Conservation (phyloP, 2,113 vertebrate genomes). For the Chrysemys picta region DNA sequence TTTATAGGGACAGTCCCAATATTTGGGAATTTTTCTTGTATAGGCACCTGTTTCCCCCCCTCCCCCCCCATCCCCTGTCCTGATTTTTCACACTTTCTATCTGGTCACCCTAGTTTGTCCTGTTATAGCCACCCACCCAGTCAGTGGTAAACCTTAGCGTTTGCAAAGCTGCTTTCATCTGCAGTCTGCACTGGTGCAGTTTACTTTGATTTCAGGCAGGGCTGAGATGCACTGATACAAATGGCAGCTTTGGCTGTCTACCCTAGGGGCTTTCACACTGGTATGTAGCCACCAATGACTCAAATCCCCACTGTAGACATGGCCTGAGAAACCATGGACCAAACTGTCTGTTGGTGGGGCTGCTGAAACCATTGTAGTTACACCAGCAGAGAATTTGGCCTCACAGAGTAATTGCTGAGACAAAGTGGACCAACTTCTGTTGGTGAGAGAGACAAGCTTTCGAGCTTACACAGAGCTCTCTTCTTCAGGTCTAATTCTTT, state of each 20-base stretch:
- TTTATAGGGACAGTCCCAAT: too few species aligned
- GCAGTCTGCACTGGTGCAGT: background rate
- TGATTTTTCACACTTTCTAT: too few species aligned
- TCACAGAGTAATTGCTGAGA: too few species aligned
- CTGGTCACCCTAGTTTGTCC: too few species aligned
- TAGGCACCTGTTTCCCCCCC: too few species aligned
- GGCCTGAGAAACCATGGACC: background rate
- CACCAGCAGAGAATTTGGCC: background rate
- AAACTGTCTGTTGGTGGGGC: background rate
- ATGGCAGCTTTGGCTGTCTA: background rate
- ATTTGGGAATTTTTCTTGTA: too few species aligned
- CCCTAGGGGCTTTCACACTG: background rate
- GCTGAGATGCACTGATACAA: too few species aligned
- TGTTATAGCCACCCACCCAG: background rate
- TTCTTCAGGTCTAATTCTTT: too few species aligned
- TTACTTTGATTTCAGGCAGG: background rate
- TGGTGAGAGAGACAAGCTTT: too few species aligned
- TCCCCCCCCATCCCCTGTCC: too few species aligned
- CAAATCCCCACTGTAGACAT: background rate
- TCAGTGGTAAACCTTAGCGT: background rate
- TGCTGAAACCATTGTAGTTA: background rate
- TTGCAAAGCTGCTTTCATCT: background rate
- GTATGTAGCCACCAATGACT: background rate
- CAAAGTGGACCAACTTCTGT: too few species aligned
- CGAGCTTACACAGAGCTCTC: too few species aligned